These are phyloP conservation scores for Microplitis demolitor DNA, from an alignment of 1,140 invertebrate genomes.

Conservation along the genomic window DNA sequence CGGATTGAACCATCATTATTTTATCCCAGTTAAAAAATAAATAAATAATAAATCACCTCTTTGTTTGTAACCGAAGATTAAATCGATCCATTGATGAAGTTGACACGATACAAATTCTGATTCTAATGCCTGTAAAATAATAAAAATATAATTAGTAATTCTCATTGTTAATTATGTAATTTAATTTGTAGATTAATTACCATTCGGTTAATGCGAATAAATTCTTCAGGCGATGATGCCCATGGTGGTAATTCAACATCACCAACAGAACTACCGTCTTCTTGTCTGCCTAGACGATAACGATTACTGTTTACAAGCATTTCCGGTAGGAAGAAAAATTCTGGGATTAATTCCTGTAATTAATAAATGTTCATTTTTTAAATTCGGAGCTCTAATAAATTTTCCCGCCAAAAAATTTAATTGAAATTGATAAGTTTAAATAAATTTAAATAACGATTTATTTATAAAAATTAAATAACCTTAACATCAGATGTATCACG, in stretches of 20 bases:
- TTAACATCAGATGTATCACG: conserved; percentile 98
- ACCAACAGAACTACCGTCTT: conserved; percentile 81
- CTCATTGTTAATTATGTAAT: neutral
- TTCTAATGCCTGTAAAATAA: conserved; percentile 79
- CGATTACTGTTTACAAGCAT: conserved; percentile 93
- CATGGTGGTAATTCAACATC: conserved; percentile 94
- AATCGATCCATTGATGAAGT: conserved; percentile 99
- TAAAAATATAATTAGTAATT: neutral
- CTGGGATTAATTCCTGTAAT: conserved; percentile 91
- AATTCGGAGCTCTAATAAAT: no score
- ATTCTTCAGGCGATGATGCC: conserved; percentile 96
- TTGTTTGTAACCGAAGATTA: conserved; percentile 99
- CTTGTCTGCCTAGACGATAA: conserved; percentile 86
- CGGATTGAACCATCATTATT: no score
- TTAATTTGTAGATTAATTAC: conserved; percentile 53
- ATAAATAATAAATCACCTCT: conserved; percentile 68
- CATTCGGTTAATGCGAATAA: conserved; percentile 97
- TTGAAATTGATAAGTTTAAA: no score
- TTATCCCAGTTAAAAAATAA: no score
- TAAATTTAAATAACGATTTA: no score
- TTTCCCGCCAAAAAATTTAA: no score
- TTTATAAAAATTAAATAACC: conserved; percentile 59
- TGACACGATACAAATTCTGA: conserved; percentile 99
- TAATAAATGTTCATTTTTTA: neutral
- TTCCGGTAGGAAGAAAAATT: conserved; percentile 99